Evolutionary conservation across 2,113 vertebrate species (phyloP), one percentile per base, ranked within the genome.

Genomic region (Pogonocichla stellata): DNA sequence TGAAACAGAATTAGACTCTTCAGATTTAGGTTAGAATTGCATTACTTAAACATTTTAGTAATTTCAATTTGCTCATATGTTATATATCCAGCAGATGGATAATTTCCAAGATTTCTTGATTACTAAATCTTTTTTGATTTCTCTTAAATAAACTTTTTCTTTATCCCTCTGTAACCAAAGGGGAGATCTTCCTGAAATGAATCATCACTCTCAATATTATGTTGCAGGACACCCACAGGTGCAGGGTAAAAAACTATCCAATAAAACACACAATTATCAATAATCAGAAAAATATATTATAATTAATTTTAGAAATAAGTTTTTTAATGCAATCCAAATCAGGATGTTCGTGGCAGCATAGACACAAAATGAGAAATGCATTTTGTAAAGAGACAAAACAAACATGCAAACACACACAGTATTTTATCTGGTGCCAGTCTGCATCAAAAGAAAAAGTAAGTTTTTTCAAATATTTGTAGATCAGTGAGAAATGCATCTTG

Each of bases 51-150:
- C 58, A 79, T 87, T 92, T 81, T 31, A 82, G 54, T 88, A 81
- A 86, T 87, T 96, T 96, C 73, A 85, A 87, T 38, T 96, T 92
- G 73, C 70, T 97, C 74, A 78, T 92, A 75, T 90, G 67, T 90
- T 95, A 94, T 82, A 74, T 90, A 96, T 85, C 70, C 48, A 77
- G 85, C 31, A 67, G 62, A 96, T 75, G 78, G 91, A 92, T 86
- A 74, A 84, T 65, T 94, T 97, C 95, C 96, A 94, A 97, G 38
- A 92, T 90, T 82, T 97, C 95, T 95, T 96, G 82, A 97, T 97
- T 95, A 95, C 79, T 61, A 73, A 89, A 83, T 77, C 79, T 60
- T 93, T 97, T 96, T 77, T 93, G 58, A 95, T 95, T 93, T 93
- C 54, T 96, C 67, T 93, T 92, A 94, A 91, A 88, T 61, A 90